Base-by-base conservation (phyloP, 2,888 invertebrate genomes). In the Eupelmus urozonus region DNA sequence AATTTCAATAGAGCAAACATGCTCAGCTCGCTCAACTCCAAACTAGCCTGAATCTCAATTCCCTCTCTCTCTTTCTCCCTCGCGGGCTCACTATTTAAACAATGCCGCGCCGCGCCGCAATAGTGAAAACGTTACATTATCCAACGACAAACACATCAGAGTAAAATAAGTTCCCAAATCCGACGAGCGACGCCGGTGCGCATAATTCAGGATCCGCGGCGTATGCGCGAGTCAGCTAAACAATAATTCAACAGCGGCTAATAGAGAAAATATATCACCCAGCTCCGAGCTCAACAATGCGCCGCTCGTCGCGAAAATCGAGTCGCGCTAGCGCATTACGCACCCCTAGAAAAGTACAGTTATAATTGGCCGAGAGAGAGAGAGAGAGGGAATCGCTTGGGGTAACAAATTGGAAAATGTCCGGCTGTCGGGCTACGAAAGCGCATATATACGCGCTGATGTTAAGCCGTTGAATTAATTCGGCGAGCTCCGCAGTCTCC, bases 381-480 rank as follows among this genome's bases (percentile, higher is more conserved):
- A 1, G 13, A 1, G 57, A 53, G 16, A 27, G 13, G 20, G 20
- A 18, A 25, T 16, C 11, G n/a, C n/a, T n/a, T 13, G 20, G 29
- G 65, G 73, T 76, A 80, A 83, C 83, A 84, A 85, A 85, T 84
- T 84, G 82, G 82, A 79, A 83, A 84, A 84, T 71, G 82, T 82
- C 81, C 65, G 72, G 69, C 77, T 57, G 59, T 63, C 63, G 76
- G 66, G 65, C 70, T 45, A 62, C 57, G 18, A 74, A 83, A 82
- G 18, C 55, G 25, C 63, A 34, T 55, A 20, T 45, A n/a, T 49
- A 40, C 9, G 51, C 51, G 25, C 53, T 59, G 59, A 72, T 82
- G 82, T 84, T 82, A 83, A 83, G 69, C 77, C 82, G 80, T 82
- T 83, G 83, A 86, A 85, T 85, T 84, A 83, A 84, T 85, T 83